Base-by-base conservation (phyloP, 2,888 invertebrate species). In the Prosopocoilus inquinatus region DNA sequence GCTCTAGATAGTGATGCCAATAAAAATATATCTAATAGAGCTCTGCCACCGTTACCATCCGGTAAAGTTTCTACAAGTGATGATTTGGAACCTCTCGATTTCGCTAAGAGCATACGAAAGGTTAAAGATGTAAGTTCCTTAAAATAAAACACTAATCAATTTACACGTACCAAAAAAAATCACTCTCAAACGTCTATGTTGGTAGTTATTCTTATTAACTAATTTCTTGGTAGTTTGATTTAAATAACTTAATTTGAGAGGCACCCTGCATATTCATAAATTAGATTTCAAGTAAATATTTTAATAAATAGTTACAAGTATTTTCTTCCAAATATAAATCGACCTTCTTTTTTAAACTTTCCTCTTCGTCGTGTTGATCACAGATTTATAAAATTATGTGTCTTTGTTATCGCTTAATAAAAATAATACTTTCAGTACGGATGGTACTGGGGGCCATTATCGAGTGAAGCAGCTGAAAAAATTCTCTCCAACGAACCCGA, bases 371-470 rank as follows among this genome's bases (percentile, higher is more conserved):
- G 4, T 1, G 20, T 20, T 20, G 20, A 4, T 4, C 4, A 20
- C 20, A 20, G 4, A 3, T 20, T 20, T 20, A 4, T 20, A 20
- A 20, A 1, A 20, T 20, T 2, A 20, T 28, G 7, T 28, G 1
- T 28, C 4, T 28, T 28, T 28, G 20, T 28, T 28, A 5, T 28
- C 5, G n/a, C n/a, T 38, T 5, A 38, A 38, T 38, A 7, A 38
- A 38, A 34, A 58, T 59, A 66, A 61, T 62, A 55, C 70, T 81
- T 76, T 63, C 75, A 94, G 93, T 94, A 91, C 74, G 94, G 94
- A 41, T 95, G 95, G 95, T 95, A 95, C 75, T 95, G 95, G 95
- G 95, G 95, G 58, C 94, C 94, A 34, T 85, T 95, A 69, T 91
- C 93, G 16, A 91, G 93, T 51, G 93, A 94, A 76, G 89, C 90